Evolutionary conservation across 2,113 vertebrate species (phyloP), one percentile per base, ranked within the genome.

Genomic region (Datnioides undecimradiatus): DNA sequence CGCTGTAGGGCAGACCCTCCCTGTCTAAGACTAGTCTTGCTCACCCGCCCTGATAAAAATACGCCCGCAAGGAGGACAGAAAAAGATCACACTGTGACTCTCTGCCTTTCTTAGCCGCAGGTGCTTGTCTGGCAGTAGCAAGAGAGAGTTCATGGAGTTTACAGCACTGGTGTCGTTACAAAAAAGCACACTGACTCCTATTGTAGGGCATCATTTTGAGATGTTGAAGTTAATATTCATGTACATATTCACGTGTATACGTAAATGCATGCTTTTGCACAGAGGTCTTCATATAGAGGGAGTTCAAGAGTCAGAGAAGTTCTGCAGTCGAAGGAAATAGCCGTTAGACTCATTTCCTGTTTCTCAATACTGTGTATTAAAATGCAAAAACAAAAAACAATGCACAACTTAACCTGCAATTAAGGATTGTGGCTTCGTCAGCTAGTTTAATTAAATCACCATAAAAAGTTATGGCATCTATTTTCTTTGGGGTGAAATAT

Each of bases 21-120:
- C 65, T 12, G 36, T 79, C 76, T 62, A 8, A 84, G 64, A 85
- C 82, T 33, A 63, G 80, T 68, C 73, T 80, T 71, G 63, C 84
- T 88, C 71, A 80, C 73, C 86, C 72, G 16, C 74, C 67, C 79
- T 72, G 83, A 88, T 90, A 89, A 90, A 90, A 92, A 92, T 93
- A 91, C 79, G 72, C 80, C 82, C 29, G 21, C 65, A 77, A 83
- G 82, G 75, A 87, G 71, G 89, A 88, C 87, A 84, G 64, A 71
- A 84, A 87, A 83, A 83, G 62, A 90, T 82, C 75, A 74, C 66
- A 45, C 79, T 54, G 73, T 43, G 83, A 70, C 80, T 84, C 51
- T 52, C 58, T 60, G 73, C 76, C 34, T 80, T 65, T 84, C 23
- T 54, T 27, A 36, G 84, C 86, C 9, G 74, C 79, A 88, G 87